A percentile compares a stretch with the other conserved stretches of the same genome.
Evolutionary conservation across 30 jellyfish, hydroid and myxozoan species (phyloP).

Genomic region (Cassiopea xamachana): DNA sequence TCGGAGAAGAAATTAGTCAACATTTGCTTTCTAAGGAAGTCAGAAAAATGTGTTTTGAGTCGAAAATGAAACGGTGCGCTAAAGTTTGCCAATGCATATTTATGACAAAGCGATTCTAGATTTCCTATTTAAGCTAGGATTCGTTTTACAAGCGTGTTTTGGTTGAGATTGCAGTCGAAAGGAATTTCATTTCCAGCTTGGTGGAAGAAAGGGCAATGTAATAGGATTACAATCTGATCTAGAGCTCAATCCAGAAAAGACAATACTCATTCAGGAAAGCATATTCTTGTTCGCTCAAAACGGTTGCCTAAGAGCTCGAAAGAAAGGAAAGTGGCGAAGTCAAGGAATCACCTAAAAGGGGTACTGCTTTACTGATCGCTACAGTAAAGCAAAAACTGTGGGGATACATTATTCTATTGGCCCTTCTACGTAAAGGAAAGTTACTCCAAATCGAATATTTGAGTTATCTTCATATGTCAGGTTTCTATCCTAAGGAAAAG

Average conservation of each 20-base stretch:
- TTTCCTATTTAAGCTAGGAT: neutral
- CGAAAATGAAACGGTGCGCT: slow-evolving; percentile 5
- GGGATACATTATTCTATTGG: too few species aligned
- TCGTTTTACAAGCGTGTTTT: neutral
- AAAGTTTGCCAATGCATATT: slow-evolving; percentile 3
- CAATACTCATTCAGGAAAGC: slow-evolving; percentile 31
- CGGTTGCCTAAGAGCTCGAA: neutral
- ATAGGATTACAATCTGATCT: slow-evolving; percentile 51
- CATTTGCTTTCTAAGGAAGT: slow-evolving; percentile 77
- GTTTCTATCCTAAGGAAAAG: too few species aligned
- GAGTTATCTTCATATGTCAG: too few species aligned
- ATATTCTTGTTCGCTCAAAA: neutral
- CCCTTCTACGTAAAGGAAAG: too few species aligned
- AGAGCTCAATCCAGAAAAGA: slow-evolving; percentile 20
- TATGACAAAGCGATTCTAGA: slow-evolving; percentile 26
- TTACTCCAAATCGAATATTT: too few species aligned
- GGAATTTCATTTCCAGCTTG: slow-evolving; percentile 45
- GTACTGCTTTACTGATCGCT: too few species aligned
- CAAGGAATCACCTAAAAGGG: slow-evolving; percentile 29
- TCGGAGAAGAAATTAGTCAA: slow-evolving; percentile 23
- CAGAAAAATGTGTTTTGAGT: slow-evolving; percentile 26
- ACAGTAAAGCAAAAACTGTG: too few species aligned
- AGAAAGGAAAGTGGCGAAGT: slow-evolving; percentile 8
- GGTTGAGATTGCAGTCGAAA: neutral
- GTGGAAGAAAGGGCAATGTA: slow-evolving; percentile 45